phyloP scores from a whole-genome alignment of 2,113 vertebrate species.

The Sphyrna mokarran region DNA sequence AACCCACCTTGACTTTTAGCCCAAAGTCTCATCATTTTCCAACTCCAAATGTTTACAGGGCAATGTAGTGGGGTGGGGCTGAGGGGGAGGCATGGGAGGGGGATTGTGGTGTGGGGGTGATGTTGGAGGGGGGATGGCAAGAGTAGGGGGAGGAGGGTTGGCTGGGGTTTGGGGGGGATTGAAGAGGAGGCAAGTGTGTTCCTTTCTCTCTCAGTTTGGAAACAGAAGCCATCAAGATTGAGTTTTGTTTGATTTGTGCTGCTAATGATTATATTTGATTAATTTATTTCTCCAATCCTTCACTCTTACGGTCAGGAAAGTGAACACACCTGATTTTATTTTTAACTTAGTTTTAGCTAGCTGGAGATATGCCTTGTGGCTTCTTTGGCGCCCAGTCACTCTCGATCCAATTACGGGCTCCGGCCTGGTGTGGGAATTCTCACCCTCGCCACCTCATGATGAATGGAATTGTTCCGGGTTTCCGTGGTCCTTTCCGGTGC shows the following conservation, averaged over 20 bases:
- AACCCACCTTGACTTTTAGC: not conserved
- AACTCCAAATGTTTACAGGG: not conserved
- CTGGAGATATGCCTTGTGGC: not conserved
- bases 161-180: no score
- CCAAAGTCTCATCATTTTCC: no score
- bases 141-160: no score
- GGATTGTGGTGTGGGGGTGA: not conserved
- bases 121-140: no score
- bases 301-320: no score
- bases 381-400: not conserved
- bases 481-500: not conserved
- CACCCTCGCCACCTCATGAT: not conserved
- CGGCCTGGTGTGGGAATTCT: not conserved
- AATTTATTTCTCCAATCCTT: not conserved
- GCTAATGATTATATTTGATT: conserved; percentile 17
- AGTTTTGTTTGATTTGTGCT: not conserved
- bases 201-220: not conserved
- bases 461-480: not conserved
- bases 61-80: not conserved
- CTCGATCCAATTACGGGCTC: not conserved
- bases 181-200: not conserved
- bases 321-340: not conserved
- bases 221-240: not conserved
- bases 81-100: no score
- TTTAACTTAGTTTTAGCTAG: not conserved